Base-by-base conservation (phyloP, 2,113 vertebrate genomes). In the Sinocyclocheilus anshuiensis region DNA sequence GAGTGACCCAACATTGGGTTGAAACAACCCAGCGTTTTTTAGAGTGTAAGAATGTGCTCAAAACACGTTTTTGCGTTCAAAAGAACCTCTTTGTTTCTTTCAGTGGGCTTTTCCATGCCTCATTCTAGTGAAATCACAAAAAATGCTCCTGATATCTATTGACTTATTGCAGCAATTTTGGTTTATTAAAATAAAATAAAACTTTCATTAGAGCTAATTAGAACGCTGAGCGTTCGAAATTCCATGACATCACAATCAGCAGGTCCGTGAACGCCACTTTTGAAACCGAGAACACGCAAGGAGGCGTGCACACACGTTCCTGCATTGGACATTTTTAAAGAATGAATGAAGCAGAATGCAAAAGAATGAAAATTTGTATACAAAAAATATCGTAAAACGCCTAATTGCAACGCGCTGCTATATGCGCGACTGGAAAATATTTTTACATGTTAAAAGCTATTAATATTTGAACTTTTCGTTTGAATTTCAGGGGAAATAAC, bases 401-500 rank as follows among this genome's bases (percentile, higher is more conserved):
- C 8, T 15, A 59, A 20, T 24, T 80, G 33, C 33, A 15, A 10
- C 53, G 33, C 45, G 45, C 45, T 48, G 2, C 45, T 48, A 12
- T 48, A 48, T 48, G 42, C 42, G 42, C 42, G 9, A 55, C 13
- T n/a, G 45, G 10, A 3, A 45, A 65, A 12, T 2, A 48, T 29
- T 48, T 57, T 36, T 20, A 3, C 8, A 42, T 63, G 12, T 24
- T 24, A 45, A 15, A 48, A 4, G 9, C 74, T 79, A 29, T 29
- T 12, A n/a, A 29, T 33, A 29, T 50, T 10, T 69, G 0, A 65
- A 67, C 59, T 81, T 67, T 48, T 12, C 4, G 0, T 29, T 15
- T 11, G 7, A 29, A 65, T 81, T 29, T 45, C 4, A 15, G 8
- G 4, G 59, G 39, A 16, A 26, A 81, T 87, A 91, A 42, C 72